Conservation (phyloP, 1,140 invertebrate species). For the Anagrus nilaparvatae region DNA sequence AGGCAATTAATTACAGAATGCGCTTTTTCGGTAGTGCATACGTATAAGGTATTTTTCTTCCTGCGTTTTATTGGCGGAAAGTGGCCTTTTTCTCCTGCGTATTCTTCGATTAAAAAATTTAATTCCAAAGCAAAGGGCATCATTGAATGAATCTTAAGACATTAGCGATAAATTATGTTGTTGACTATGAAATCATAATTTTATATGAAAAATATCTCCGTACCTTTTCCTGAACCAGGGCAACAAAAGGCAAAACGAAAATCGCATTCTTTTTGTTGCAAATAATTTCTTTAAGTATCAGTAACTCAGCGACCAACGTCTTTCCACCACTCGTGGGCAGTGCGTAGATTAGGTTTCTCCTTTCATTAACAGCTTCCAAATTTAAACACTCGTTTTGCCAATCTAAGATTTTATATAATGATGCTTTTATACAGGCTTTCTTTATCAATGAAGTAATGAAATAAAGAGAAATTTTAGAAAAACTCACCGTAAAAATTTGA, state of each 20-base stretch:
- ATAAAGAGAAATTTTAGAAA: too few species aligned
- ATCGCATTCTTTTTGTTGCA: slow-evolving; percentile 72
- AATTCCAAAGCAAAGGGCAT: slow-evolving; percentile 77
- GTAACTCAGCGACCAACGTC: slow-evolving; percentile 90
- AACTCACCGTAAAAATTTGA: slow-evolving; percentile 53
- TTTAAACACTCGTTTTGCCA: slow-evolving; percentile 89
- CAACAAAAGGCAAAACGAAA: slow-evolving; percentile 87
- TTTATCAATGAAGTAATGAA: too few species aligned
- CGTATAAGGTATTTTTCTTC: slow-evolving; percentile 70
- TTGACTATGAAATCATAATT: slow-evolving; percentile 11
- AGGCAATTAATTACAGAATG: slow-evolving; percentile 77
- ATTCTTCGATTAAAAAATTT: slow-evolving; percentile 88
- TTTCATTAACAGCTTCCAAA: slow-evolving; percentile 54
- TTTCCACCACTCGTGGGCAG: slow-evolving; percentile 92
- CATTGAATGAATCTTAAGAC: slow-evolving; percentile 61
- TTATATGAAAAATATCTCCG: neutral
- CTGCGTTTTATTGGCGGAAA: slow-evolving; percentile 73
- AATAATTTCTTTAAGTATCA: slow-evolving; percentile 79
- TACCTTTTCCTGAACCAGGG: slow-evolving; percentile 94
- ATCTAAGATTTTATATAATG: slow-evolving; percentile 43
- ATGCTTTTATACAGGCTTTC: slow-evolving; percentile 8
- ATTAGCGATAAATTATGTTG: too few species aligned
- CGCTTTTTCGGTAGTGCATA: slow-evolving; percentile 93
- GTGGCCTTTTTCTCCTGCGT: slow-evolving; percentile 79
- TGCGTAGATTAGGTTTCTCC: slow-evolving; percentile 81